Evolutionary conservation across 1,140 invertebrate genomes (phyloP).

Genomic region (Eueides isabella): DNA sequence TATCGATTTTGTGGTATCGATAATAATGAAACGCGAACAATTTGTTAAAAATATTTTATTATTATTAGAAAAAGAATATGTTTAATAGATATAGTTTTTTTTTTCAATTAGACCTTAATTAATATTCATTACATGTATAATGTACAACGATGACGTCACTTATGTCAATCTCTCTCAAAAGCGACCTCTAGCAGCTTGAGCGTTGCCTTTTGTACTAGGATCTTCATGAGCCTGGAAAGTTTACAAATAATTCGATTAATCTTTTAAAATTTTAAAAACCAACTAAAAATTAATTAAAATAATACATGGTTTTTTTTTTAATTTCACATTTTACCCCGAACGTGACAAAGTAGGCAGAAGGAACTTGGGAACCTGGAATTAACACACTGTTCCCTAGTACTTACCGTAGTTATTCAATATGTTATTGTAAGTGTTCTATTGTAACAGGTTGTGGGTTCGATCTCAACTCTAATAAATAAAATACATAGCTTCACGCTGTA

Average conservation of each 20-base stretch:
- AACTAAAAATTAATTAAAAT: too few species aligned
- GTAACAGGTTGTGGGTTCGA: too few species aligned
- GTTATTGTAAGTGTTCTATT: too few species aligned
- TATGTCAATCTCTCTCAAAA: constrained; percentile 47
- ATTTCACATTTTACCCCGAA: too few species aligned
- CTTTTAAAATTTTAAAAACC: not conserved
- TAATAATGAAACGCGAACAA: constrained; percentile 3
- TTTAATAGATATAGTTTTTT: not conserved
- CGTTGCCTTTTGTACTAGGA: constrained; percentile 64
- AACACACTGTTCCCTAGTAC: too few species aligned
- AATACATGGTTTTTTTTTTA: too few species aligned
- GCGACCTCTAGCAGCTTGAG: constrained; percentile 59
- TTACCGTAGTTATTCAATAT: too few species aligned
- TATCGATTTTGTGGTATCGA: constrained; percentile 7
- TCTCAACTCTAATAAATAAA: too few species aligned
- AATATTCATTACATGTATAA: too few species aligned
- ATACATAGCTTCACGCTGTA: too few species aligned
- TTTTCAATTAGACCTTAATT: not conserved
- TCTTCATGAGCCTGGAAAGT: constrained; percentile 74
- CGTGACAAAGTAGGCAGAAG: too few species aligned
- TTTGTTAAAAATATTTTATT: not conserved
- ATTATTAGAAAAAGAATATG: not conserved
- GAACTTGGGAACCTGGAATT: too few species aligned
- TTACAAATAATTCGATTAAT: not conserved
- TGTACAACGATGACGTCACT: not conserved